phyloP scores from a whole-genome alignment of 2,888 invertebrate genomes.

The Mythimna impura region DNA sequence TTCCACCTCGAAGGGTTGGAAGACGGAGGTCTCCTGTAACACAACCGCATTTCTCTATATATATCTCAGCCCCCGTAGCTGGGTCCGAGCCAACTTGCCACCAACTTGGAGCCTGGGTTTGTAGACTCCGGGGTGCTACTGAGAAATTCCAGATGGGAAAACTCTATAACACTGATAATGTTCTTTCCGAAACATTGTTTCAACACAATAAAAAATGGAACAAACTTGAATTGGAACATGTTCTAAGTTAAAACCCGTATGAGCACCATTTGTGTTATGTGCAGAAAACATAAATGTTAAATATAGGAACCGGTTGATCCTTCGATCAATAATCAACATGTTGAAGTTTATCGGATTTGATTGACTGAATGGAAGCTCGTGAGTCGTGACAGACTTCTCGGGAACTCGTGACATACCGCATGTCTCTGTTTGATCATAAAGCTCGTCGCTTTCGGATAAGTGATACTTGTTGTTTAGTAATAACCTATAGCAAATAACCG shows the following conservation, averaged over 20 bases:
- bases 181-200: background rate
- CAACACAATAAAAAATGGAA: background rate
- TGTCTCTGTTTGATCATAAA: conserved; percentile 2
- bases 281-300: background rate
- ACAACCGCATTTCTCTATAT: too few relatives aligned
- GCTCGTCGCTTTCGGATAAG: conserved; percentile 4
- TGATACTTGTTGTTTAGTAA: conserved; percentile 33
- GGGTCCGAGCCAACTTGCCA: background rate
- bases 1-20: too few relatives aligned
- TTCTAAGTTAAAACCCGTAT: background rate
- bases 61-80: too few relatives aligned
- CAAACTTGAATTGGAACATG: conserved; percentile 6
- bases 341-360: background rate
- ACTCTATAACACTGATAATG: too few relatives aligned
- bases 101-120: too few relatives aligned
- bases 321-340: background rate
- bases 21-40: too few relatives aligned
- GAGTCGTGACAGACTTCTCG: conserved; percentile 1
- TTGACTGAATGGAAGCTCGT: background rate
- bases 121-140: background rate
- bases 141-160: background rate
- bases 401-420: background rate
- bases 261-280: conserved; percentile 5
- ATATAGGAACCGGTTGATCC: background rate
- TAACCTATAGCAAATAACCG: background rate